These are phyloP conservation scores for Herpetotheres cachinnans DNA, from an alignment of 2,113 vertebrate species.

Conservation along the genomic window DNA sequence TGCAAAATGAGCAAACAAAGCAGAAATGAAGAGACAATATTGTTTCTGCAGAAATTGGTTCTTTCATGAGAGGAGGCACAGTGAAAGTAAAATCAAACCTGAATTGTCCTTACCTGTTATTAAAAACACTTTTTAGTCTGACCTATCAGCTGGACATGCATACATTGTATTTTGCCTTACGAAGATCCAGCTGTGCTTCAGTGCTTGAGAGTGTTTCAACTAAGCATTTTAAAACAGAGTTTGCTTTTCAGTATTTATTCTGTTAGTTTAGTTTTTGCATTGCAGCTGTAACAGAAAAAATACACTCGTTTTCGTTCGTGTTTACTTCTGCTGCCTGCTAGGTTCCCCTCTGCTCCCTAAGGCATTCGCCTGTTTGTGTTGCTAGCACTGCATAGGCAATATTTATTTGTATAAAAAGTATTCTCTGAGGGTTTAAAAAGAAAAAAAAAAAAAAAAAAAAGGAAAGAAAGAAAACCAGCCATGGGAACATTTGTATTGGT, in stretches of 20 bases:
- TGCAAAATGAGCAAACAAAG: background rate
- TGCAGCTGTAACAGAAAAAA: background rate
- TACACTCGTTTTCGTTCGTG: background rate
- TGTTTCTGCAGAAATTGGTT: background rate
- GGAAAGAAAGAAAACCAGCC: background rate
- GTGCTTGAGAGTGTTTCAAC: background rate
- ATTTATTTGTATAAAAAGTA: constrained; percentile 56
- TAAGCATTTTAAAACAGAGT: background rate
- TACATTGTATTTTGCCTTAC: background rate
- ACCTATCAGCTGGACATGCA: background rate
- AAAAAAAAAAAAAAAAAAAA: background rate
- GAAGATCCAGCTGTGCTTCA: background rate
- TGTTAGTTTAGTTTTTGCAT: background rate
- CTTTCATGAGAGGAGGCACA: background rate
- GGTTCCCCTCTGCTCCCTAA: constrained; percentile 12
- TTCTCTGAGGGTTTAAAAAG: constrained; percentile 25
- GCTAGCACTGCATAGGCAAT: constrained; percentile 13
- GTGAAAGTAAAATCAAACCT: background rate
- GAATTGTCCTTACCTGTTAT: background rate
- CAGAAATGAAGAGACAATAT: background rate
- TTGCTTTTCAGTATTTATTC: background rate
- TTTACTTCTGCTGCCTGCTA: constrained; percentile 48
- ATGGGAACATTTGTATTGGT: constrained; percentile 41
- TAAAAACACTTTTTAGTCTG: background rate
- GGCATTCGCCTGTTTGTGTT: constrained; percentile 43